Evolutionary conservation across 2,888 invertebrate genomes (phyloP), one percentile per base, ranked within the genome.

Genomic region (Clostera curtula): DNA sequence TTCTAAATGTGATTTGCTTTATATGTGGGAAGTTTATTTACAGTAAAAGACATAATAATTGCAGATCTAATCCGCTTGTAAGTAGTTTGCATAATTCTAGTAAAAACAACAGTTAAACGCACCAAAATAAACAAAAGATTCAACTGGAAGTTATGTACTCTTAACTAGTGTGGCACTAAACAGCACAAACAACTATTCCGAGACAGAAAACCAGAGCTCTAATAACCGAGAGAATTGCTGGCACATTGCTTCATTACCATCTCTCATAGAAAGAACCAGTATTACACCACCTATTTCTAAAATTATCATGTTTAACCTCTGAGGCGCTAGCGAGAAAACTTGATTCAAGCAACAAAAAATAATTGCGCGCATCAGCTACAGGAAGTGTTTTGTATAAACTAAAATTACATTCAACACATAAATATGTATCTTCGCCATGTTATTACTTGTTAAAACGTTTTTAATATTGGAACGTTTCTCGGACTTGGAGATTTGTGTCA

Each of bases 281-380:
- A 55, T 51, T 52, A 50, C 43, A 42, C 28, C 27, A 35, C 49
- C 49, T 56, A 54, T 49, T 54, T 49, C 52, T 57, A 45, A 62
- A 63, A 64, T 67, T 57, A 68, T 58, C 57, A 62, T 59, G 49
- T 64, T 53, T 46, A 49, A 54, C 49, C 50, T 54, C 43, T 56
- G 52, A 51, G 47, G 49, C 46, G 58, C 47, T 46, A 49, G 49
- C 42, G 43, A 57, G 57, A 63, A 55, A 52, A 66, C 56, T 49
- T 51, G 47, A 58, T 53, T 42, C 48, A 37, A 30, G 48, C 44
- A 54, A 58, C 60, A 66, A 67, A 65, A 65, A 64, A 57, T 49
- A 59, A 65, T 61, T 60, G 58, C 57, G 45, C 56, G 56, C 49
- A 58, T 56, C 47, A 49, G 43, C 44, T 50, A 49, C 59, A 64